Percentiles rank a stretch among this genome's conserved stretches.
phyloP scores from a whole-genome alignment of 2,888 invertebrate species.

The Conchocele bisecta region DNA sequence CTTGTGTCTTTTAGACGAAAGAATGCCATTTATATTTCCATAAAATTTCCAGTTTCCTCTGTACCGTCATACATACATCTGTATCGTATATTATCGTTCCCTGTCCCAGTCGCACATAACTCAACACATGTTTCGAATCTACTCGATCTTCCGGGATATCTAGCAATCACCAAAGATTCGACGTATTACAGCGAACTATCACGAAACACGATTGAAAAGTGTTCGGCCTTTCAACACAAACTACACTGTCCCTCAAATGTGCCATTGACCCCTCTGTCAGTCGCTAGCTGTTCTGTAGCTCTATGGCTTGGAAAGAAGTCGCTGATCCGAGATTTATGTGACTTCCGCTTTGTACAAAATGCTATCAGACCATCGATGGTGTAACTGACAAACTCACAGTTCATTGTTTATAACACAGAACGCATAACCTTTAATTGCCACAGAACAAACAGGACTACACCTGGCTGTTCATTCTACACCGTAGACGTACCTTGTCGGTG shows the following conservation, averaged over 20 bases:
- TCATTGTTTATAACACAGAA: conserved; percentile 16
- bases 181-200: conserved; percentile 1
- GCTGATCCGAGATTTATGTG: background rate
- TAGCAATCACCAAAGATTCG: background rate
- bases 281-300: background rate
- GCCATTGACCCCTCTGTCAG: background rate
- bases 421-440: background rate
- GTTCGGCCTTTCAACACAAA: background rate
- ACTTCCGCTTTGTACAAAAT: conserved; percentile 11
- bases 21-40: background rate
- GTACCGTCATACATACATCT: background rate
- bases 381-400: conserved; percentile 10
- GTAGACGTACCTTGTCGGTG: background rate
- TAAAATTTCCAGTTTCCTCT: conserved; percentile 3
- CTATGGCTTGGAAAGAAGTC: background rate
- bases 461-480: background rate
- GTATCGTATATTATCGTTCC: background rate
- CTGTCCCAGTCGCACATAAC: background rate
- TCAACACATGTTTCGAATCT: conserved; percentile 2
- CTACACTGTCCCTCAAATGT: background rate
- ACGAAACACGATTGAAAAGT: background rate
- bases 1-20: conserved; percentile 6
- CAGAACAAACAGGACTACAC: background rate
- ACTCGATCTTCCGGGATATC: background rate
- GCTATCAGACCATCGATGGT: background rate